Conservation (phyloP, 2,888 invertebrate genomes). For the Troides aeacus region DNA sequence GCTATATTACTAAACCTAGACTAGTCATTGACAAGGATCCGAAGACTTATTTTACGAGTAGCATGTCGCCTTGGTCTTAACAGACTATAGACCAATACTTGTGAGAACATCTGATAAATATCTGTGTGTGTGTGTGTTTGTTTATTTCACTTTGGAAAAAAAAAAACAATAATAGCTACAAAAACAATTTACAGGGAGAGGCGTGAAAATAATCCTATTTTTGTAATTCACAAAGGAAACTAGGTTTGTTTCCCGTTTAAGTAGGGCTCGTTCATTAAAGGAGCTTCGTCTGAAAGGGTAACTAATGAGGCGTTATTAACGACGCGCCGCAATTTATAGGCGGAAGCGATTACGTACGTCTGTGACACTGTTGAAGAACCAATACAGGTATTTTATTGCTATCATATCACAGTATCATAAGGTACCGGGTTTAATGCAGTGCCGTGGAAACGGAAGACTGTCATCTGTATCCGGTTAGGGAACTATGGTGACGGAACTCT, state of each 20-base stretch:
- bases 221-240: constrained; percentile 24
- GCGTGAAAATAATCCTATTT: constrained; percentile 16
- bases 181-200: constrained; percentile 3
- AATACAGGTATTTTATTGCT: too few relatives aligned
- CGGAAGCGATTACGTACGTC: constrained; percentile 3
- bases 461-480: too few relatives aligned
- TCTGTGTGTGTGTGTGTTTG: too few relatives aligned
- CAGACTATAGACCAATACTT: neutral
- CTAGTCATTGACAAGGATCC: too few relatives aligned
- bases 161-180: neutral
- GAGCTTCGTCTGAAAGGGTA: constrained; percentile 25
- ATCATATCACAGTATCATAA: too few relatives aligned
- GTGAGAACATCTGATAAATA: neutral
- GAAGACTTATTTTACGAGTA: too few relatives aligned
- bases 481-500: neutral
- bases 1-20: too few relatives aligned
- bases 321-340: neutral
- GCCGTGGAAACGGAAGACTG: too few relatives aligned
- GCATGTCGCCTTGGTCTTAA: too few relatives aligned
- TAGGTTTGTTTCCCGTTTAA: constrained; percentile 20
- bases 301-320: constrained; percentile 25
- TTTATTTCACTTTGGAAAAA: neutral
- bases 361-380: too few relatives aligned
- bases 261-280: constrained; percentile 19
- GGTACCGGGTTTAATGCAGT: too few relatives aligned